Conservation (phyloP, 2,113 vertebrate genomes). For the Formicarius rufipectus region DNA sequence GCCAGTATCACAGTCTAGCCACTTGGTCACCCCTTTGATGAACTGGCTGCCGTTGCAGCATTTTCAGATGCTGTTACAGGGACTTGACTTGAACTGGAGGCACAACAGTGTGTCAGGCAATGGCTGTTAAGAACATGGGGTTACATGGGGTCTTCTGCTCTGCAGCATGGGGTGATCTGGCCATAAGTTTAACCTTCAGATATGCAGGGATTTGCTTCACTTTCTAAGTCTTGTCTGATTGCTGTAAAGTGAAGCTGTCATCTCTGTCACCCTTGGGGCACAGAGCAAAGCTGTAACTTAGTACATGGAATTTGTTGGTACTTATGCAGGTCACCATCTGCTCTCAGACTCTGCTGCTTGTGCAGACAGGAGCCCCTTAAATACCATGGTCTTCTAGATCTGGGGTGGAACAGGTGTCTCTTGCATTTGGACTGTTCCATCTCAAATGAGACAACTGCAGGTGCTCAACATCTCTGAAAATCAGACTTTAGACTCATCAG, state of each 20-base stretch:
- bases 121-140: background rate
- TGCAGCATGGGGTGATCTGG: background rate
- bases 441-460: background rate
- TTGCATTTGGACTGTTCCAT: background rate
- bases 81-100: background rate
- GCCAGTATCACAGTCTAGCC: background rate
- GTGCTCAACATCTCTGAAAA: too few species aligned
- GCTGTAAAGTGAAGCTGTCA: background rate
- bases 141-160: background rate
- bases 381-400: background rate
- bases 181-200: background rate
- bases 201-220: background rate
- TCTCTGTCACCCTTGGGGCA: background rate
- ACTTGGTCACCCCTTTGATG: background rate
- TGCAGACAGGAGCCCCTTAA: background rate
- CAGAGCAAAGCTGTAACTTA: background rate
- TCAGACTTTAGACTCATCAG: background rate
- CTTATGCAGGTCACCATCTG: background rate
- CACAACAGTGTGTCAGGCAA: accelerated
- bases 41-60: background rate
- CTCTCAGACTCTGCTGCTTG: background rate
- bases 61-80: background rate
- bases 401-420: background rate
- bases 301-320: background rate
- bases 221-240: background rate